A percentile compares a stretch with the other conserved stretches of the same genome.
These are phyloP conservation scores for Agelastica alni DNA, from an alignment of 2,888 invertebrate species.

Conservation along the genomic window DNA sequence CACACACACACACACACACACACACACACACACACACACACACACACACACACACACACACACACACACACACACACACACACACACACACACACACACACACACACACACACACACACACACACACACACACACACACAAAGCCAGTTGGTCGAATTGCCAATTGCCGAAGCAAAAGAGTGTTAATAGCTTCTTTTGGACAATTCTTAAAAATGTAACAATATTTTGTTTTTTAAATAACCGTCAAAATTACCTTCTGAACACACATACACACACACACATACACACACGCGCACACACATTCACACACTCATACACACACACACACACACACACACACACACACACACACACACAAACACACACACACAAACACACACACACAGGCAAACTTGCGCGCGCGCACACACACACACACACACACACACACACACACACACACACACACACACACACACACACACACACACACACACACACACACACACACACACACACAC, in stretches of 20 bases:
- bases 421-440: not conserved
- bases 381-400: not conserved
- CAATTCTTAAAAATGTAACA: too few species aligned
- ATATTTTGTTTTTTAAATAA: too few species aligned
- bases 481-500: not conserved
- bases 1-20: conserved; percentile 6
- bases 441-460: not conserved
- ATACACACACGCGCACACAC: conserved; percentile 6
- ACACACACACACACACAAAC: conserved; percentile 3
- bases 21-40: not conserved
- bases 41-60: not conserved
- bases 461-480: not conserved
- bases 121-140: not conserved
- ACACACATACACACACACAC: conserved; percentile 2
- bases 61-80: not conserved
- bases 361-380: not conserved
- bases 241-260: too few species aligned
- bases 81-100: not conserved
- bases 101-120: not conserved
- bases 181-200: too few species aligned
- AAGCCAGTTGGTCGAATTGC: too few species aligned
- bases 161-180: too few species aligned
- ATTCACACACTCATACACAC: conserved; percentile 4
- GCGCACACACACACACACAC: not conserved
- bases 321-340: conserved; percentile 6